Conservation (phyloP, 1,140 invertebrate genomes). For the Sitobion miscanthi region DNA sequence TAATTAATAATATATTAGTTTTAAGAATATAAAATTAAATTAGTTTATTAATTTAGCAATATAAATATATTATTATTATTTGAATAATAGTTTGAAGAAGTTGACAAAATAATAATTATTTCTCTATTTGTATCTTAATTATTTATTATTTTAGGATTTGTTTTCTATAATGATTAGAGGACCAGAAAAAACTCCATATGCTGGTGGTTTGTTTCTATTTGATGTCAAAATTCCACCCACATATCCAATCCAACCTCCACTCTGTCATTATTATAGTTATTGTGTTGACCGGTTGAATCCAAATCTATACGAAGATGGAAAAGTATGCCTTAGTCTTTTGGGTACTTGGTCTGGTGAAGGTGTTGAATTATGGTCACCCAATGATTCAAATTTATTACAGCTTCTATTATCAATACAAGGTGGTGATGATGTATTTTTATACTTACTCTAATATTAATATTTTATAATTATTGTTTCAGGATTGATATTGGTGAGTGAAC, state of each 20-base stretch:
- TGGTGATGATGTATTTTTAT: neutral
- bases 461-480: slow-evolving; percentile 43
- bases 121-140: neutral
- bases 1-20: slow-evolving; percentile 57
- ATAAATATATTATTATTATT: neutral
- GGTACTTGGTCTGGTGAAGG: slow-evolving; percentile 98
- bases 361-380: slow-evolving; percentile 98
- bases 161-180: slow-evolving; percentile 61
- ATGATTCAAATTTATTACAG: slow-evolving; percentile 95
- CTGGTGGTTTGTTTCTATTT: no score
- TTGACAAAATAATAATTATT: neutral
- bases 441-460: slow-evolving; percentile 46
- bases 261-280: slow-evolving; percentile 70
- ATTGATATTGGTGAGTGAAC: slow-evolving; percentile 95
- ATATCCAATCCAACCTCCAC: slow-evolving; percentile 71
- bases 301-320: slow-evolving; percentile 95
- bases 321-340: slow-evolving; percentile 63
- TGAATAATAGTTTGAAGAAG: neutral
- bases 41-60: neutral
- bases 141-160: neutral
- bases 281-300: slow-evolving; percentile 91
- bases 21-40: neutral
- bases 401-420: slow-evolving; percentile 64
- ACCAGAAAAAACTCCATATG: no score
- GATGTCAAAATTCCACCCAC: no score